Conservation (phyloP, 2,888 invertebrate genomes). For the Kryphioiulus occultus region DNA sequence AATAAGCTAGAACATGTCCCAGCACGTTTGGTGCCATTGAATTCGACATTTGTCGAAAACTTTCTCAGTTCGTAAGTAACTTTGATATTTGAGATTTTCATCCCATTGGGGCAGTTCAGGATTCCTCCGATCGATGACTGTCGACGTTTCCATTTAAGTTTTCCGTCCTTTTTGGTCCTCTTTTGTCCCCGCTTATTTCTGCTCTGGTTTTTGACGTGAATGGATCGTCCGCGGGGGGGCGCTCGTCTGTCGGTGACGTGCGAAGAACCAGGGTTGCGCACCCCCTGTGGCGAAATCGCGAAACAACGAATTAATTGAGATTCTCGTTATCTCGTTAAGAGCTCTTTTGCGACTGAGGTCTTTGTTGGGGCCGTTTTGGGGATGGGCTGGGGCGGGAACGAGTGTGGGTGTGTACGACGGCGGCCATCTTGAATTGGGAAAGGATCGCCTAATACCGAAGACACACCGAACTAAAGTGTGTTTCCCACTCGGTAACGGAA, state of each 20-base stretch:
- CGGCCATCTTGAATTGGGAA: too few species aligned
- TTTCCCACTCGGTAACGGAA: too few species aligned
- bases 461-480: too few species aligned
- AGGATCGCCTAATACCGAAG: too few species aligned
- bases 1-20: too few species aligned
- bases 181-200: background rate
- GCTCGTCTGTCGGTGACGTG: slow-evolving; percentile 42
- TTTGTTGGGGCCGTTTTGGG: background rate
- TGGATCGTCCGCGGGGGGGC: background rate
- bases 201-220: background rate
- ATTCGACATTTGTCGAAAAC: too few species aligned
- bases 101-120: background rate
- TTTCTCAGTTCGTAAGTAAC: too few species aligned
- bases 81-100: too few species aligned
- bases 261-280: background rate
- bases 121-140: background rate
- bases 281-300: slow-evolving; percentile 25
- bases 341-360: background rate
- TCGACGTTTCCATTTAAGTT: background rate
- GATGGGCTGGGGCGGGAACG: background rate
- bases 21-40: too few species aligned
- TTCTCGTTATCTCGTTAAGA: slow-evolving; percentile 49
- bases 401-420: background rate
- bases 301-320: slow-evolving; percentile 48
- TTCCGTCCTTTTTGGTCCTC: background rate